A percentile compares a stretch with the other conserved stretches of the same genome.
phyloP scores from a whole-genome alignment of 2,113 vertebrate genomes.

The Sylvilagus bachmani region DNA sequence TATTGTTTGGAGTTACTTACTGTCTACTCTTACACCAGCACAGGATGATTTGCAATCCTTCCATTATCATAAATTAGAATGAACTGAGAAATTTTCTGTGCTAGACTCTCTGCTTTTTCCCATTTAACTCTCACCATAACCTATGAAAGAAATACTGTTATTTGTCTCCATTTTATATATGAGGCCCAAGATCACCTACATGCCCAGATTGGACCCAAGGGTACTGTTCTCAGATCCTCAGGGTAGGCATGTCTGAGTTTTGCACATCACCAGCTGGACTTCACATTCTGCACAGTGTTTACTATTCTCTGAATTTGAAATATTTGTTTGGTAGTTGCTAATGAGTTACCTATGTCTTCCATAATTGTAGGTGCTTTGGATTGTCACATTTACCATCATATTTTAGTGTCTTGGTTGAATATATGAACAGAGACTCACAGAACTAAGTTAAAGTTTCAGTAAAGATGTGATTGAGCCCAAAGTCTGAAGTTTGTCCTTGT shows the following conservation, averaged over 20 bases:
- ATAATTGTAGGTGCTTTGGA: background rate
- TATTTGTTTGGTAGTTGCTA: background rate
- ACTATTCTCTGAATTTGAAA: background rate
- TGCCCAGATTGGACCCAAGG: background rate
- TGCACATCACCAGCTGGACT: background rate
- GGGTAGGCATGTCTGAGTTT: too few species aligned
- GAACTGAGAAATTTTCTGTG: background rate
- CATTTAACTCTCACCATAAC: background rate
- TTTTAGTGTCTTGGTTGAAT: background rate
- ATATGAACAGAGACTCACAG: background rate
- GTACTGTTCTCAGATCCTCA: background rate
- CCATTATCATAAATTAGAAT: too few species aligned
- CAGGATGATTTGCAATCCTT: background rate
- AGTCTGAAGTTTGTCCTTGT: background rate
- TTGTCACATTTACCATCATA: background rate
- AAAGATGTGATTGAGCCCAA: background rate
- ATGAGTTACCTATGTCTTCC: background rate
- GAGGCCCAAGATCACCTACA: background rate
- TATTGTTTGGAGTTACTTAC: background rate
- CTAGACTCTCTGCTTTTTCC: background rate
- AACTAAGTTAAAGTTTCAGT: background rate
- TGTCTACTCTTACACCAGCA: background rate
- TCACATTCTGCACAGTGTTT: background rate
- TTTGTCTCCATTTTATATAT: background rate
- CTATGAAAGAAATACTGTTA: background rate